Base-by-base conservation (phyloP, 2,888 invertebrate genomes). In the Nemotelus pantherinus region DNA sequence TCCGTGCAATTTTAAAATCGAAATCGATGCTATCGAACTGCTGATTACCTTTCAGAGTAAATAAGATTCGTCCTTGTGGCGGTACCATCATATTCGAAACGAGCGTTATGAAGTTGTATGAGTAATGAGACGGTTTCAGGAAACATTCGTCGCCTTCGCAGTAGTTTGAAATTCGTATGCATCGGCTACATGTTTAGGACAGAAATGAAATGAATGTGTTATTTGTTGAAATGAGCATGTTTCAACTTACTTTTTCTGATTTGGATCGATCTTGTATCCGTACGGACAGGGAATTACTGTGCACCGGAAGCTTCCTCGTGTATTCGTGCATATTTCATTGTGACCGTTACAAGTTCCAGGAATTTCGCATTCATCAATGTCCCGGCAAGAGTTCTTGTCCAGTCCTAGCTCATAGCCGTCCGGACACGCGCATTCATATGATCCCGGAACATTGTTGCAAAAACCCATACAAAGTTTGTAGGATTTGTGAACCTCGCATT, bases 71-170 rank as follows among this genome's bases (percentile, higher is more conserved):
- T 5, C 87, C 87, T 68, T 85, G 84, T 2, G 86, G 86, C 0
- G 94, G 92, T 57, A 96, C 89, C 74, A 92, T 92, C 76, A 95
- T 88, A 84, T 95, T 93, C 44, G 96, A 94, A 0, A 95, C 94
- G 83, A 99, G 93, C 0, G 97, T 95, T 82, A 99, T 94, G 87
- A 95, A 98, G 87, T 98, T 97, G 89, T 93, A 97, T 50, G 96
- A 96, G 85, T 94, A 94, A 74, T 95, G 94, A 65, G 95, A 91
- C 0, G 98, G 97, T 82, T 92, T 91, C 65, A 91, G 91, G 75
- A 93, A 89, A 83, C 98, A 98, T 45, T 91, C 89, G n/a, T 91
- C 90, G 44, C 90, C 88, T 57, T 91, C 90, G 84, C 97, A 98
- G 65, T 90, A 89, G 45, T 91, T 90, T 76, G 91, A 90, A 47